A percentile compares a stretch with the other conserved stretches of the same genome.
phyloP scores from a whole-genome alignment of 2,888 invertebrate species.

The Teinopalpus imperialis region DNA sequence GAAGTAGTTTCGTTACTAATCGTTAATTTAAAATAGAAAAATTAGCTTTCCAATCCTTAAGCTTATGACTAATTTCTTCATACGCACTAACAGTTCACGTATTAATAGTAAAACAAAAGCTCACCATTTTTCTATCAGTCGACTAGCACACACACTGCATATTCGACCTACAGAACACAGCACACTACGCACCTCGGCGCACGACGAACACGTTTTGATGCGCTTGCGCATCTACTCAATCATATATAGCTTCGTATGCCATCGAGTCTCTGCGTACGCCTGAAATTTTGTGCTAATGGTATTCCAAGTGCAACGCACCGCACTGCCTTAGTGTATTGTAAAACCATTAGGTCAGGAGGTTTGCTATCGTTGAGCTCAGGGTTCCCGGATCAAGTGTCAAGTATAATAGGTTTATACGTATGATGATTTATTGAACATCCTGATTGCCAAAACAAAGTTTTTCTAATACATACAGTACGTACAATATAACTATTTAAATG shows the following conservation, averaged over 20 bases:
- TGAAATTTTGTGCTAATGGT: constrained; percentile 22
- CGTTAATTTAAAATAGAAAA: no score
- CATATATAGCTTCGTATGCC: constrained; percentile 38
- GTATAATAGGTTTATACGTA: neutral
- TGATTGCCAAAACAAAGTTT: no score
- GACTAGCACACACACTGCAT: constrained; percentile 39
- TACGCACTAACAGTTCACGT: no score
- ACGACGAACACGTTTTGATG: constrained; percentile 34
- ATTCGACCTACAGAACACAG: constrained; percentile 32
- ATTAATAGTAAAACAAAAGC: constrained; percentile 24
- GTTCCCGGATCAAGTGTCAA: neutral
- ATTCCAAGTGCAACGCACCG: constrained; percentile 21
- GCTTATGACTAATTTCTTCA: neutral
- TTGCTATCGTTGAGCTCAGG: neutral
- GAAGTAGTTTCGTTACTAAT: no score
- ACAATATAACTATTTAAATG: no score
- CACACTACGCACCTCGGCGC: constrained; percentile 32
- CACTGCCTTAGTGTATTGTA: constrained; percentile 3
- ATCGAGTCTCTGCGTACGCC: constrained; percentile 19
- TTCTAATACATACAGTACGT: no score
- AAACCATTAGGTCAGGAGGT: constrained; percentile 1
- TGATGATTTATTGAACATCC: no score
- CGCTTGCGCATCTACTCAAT: constrained; percentile 32
- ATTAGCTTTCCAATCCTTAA: no score
- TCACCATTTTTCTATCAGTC: constrained; percentile 37